Percentiles rank a stretch among this genome's conserved stretches.
Conservation (phyloP, 2,888 invertebrate species). For the Yponomeuta evonymella region DNA sequence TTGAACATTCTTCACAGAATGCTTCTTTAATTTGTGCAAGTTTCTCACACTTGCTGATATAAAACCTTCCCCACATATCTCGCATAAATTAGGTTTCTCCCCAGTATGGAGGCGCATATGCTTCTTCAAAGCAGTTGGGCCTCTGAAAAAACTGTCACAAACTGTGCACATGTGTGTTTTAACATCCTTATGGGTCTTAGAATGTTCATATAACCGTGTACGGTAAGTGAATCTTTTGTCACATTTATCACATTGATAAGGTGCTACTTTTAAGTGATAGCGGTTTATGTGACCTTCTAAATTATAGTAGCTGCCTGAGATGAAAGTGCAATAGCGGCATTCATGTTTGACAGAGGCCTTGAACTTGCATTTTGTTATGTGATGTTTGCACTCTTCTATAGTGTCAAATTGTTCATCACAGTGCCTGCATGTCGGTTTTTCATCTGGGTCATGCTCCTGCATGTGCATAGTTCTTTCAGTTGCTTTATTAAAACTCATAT, state of each 20-base stretch:
- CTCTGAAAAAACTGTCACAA: slow-evolving; percentile 10
- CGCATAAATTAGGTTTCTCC: slow-evolving; percentile 15
- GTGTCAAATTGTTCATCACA: slow-evolving; percentile 6
- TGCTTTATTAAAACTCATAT: background rate
- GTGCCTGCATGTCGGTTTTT: background rate
- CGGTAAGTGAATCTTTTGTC: slow-evolving; percentile 13
- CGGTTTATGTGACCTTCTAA: slow-evolving; percentile 9
- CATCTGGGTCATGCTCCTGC: background rate
- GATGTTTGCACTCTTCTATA: background rate
- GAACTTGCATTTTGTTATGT: background rate
- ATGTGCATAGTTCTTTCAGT: slow-evolving; percentile 3
- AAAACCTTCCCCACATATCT: slow-evolving; percentile 12
- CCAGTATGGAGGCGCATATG: slow-evolving; percentile 18
- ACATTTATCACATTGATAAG: slow-evolving; percentile 10
- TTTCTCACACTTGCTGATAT: background rate
- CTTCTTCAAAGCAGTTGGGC: slow-evolving; percentile 12
- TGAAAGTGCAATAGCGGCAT: slow-evolving; percentile 1
- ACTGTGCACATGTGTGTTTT: slow-evolving; percentile 9
- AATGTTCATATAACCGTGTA: slow-evolving; percentile 32
- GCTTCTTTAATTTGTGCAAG: slow-evolving; percentile 14
- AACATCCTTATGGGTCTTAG: background rate
- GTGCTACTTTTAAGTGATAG: slow-evolving; percentile 6
- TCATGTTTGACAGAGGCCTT: background rate
- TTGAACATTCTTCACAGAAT: background rate
- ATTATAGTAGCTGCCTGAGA: background rate